Evolutionary conservation across 2,113 vertebrate genomes (phyloP).

Genomic region (Podocnemis expansa): DNA sequence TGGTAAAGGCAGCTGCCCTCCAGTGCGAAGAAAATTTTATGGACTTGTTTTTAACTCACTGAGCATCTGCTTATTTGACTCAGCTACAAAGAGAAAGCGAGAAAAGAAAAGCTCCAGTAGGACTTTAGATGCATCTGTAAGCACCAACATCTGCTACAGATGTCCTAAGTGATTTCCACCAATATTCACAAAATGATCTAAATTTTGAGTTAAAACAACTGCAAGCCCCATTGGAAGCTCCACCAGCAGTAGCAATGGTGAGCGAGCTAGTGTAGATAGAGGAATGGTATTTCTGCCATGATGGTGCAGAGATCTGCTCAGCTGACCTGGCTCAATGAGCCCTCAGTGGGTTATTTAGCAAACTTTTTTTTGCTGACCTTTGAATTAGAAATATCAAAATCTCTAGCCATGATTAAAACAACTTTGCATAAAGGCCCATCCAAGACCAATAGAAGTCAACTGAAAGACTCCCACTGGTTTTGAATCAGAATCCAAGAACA

Average conservation of each 20-base stretch:
- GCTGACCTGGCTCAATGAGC: neutral
- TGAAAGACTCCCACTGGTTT: neutral
- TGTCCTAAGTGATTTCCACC: fast-evolving
- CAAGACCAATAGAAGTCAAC: neutral
- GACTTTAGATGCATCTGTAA: neutral
- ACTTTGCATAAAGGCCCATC: neutral
- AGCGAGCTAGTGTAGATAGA: neutral
- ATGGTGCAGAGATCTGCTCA: neutral
- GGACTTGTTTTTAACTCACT: neutral
- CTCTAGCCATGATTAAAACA: neutral
- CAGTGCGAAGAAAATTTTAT: neutral
- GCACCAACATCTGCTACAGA: neutral
- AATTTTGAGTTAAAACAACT: neutral
- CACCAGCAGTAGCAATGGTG: neutral
- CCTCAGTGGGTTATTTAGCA: neutral
- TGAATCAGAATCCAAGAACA: neutral
- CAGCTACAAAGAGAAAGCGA: neutral
- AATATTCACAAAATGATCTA: fast-evolving
- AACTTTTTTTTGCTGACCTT: neutral
- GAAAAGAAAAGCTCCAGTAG: neutral
- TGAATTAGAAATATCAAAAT: neutral
- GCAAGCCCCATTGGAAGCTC: neutral
- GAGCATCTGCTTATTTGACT: neutral
- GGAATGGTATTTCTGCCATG: neutral
- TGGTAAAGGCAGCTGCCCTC: neutral